These are phyloP conservation scores for Ptiloglossa arizonensis DNA, from an alignment of 1,140 invertebrate genomes.

Conservation along the genomic window DNA sequence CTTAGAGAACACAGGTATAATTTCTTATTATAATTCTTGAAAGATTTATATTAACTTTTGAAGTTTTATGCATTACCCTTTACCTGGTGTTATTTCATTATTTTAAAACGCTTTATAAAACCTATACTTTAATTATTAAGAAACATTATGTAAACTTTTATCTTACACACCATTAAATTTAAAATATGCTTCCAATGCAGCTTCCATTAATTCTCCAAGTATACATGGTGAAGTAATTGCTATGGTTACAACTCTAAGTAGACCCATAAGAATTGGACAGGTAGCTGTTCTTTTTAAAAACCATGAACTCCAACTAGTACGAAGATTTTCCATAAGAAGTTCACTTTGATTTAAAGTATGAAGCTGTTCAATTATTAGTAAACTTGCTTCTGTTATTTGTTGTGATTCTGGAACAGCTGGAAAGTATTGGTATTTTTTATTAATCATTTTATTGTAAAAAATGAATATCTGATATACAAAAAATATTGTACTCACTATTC, in stretches of 20 bases:
- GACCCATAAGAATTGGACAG: conserved; percentile 80
- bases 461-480: neutral
- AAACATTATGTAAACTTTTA: neutral
- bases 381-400: conserved; percentile 81
- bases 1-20: too few species aligned
- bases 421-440: conserved; percentile 57
- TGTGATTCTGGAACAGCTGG: conserved; percentile 81
- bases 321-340: conserved; percentile 74
- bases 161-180: conserved; percentile 75
- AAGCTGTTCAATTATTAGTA: conserved; percentile 81
- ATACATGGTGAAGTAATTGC: conserved; percentile 78
- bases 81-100: neutral
- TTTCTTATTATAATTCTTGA: too few species aligned
- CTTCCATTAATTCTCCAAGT: conserved; percentile 81
- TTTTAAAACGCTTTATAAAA: neutral
- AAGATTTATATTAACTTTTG: too few species aligned
- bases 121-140: too few species aligned
- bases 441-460: neutral
- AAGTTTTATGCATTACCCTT: neutral
- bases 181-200: conserved; percentile 81
- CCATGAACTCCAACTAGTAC: conserved; percentile 77
- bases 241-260: conserved; percentile 79
- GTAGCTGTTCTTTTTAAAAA: conserved; percentile 77
- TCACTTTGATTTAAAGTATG: conserved; percentile 80
- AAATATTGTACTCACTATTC: conserved; percentile 79